These are phyloP conservation scores for Heliconius erato DNA, from an alignment of 2,888 invertebrate species.

Conservation along the genomic window DNA sequence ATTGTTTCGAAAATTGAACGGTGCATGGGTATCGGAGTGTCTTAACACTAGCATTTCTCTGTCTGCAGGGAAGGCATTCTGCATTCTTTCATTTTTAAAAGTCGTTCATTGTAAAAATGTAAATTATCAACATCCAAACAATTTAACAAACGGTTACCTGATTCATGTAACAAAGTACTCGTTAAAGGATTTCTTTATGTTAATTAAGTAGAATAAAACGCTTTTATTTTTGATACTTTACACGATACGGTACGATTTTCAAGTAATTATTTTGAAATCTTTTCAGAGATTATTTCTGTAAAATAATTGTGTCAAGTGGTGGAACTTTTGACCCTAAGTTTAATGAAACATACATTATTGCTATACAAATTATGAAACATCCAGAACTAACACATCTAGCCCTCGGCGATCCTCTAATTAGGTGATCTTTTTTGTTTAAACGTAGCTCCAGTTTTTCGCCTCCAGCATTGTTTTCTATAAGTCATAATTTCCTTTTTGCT, in stretches of 20 bases:
- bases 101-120: background rate
- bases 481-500: background rate
- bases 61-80: too few species aligned
- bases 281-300: too few species aligned
- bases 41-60: too few species aligned
- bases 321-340: background rate
- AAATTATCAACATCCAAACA: background rate
- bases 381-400: background rate
- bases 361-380: slow-evolving; percentile 2
- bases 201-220: slow-evolving; percentile 16
- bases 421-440: background rate
- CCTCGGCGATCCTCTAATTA: slow-evolving; percentile 9
- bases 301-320: background rate
- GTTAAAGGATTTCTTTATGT: slow-evolving; percentile 6
- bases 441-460: background rate
- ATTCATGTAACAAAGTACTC: slow-evolving; percentile 4
- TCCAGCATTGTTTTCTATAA: background rate
- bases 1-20: too few species aligned
- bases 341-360: background rate
- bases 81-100: background rate
- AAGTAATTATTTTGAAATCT: background rate
- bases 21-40: too few species aligned
- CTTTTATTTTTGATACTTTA: background rate
- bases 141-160: slow-evolving; percentile 13
- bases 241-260: background rate